Percentiles rank a stretch among this genome's conserved stretches.
Conservation (phyloP, 1,140 invertebrate species). For the Oedothorax gibbosus region DNA sequence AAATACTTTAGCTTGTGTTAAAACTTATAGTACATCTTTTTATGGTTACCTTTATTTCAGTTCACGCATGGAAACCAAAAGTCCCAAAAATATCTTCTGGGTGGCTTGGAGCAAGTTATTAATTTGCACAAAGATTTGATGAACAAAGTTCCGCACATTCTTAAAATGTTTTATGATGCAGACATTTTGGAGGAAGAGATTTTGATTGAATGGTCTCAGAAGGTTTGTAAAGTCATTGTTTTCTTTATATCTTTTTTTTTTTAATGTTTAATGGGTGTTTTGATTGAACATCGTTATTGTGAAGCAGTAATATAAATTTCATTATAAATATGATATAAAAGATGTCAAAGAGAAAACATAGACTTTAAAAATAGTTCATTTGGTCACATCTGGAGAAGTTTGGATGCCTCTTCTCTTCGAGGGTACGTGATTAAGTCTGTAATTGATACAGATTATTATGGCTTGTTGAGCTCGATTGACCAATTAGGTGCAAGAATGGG, state of each 20-base stretch:
- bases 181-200: constrained; percentile 96
- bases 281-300: too few species aligned
- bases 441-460: too few species aligned
- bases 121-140: constrained; percentile 86
- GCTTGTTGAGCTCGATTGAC: too few species aligned
- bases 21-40: neutral
- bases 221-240: constrained; percentile 75
- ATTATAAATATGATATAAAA: too few species aligned
- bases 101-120: constrained; percentile 94
- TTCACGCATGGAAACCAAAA: constrained; percentile 90
- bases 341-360: too few species aligned
- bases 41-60: constrained; percentile 71
- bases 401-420: too few species aligned
- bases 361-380: too few species aligned
- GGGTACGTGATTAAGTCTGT: too few species aligned
- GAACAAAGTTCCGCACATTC: constrained; percentile 87
- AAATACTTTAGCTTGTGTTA: constrained; percentile 14
- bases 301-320: too few species aligned
- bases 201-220: constrained; percentile 93
- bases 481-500: too few species aligned
- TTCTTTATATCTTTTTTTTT: constrained; percentile 6
- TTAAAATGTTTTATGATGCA: constrained; percentile 93
- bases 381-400: too few species aligned
- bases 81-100: constrained; percentile 94
- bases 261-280: neutral